These are phyloP conservation scores for Leptodactylus fallax DNA, from an alignment of 2,797 vertebrate species.

Conservation along the genomic window DNA sequence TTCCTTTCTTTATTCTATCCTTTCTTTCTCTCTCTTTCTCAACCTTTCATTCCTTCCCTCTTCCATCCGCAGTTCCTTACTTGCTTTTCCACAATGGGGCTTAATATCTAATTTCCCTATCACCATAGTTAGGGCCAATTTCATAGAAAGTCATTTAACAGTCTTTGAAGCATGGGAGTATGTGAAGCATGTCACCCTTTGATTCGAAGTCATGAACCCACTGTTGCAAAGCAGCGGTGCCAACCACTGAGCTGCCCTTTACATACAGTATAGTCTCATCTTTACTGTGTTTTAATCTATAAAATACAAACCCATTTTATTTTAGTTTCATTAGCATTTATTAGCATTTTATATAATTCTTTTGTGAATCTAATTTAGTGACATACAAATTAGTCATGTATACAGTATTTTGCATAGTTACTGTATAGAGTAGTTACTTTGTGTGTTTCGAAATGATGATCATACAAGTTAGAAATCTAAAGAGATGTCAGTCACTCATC, in stretches of 20 bases:
- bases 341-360: neutral
- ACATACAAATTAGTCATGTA: neutral
- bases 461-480: slow-evolving; percentile 25
- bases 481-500: slow-evolving; percentile 37
- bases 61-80: too few relatives aligned
- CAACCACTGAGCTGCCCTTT: neutral
- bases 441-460: slow-evolving; percentile 10
- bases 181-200: neutral
- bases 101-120: neutral
- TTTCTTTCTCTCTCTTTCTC: too few relatives aligned
- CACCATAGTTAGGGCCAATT: neutral
- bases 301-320: neutral
- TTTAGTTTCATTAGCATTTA: neutral
- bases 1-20: too few relatives aligned
- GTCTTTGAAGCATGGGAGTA: neutral
- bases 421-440: neutral
- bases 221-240: neutral
- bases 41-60: too few relatives aligned
- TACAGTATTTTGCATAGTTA: neutral
- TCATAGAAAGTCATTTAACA: neutral
- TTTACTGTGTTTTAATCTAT: neutral
- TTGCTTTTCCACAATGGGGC: too few relatives aligned
- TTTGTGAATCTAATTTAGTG: neutral
- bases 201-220: neutral
- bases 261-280: neutral